Base-by-base conservation (phyloP, 2,888 invertebrate genomes). In the Tyria jacobaeae region DNA sequence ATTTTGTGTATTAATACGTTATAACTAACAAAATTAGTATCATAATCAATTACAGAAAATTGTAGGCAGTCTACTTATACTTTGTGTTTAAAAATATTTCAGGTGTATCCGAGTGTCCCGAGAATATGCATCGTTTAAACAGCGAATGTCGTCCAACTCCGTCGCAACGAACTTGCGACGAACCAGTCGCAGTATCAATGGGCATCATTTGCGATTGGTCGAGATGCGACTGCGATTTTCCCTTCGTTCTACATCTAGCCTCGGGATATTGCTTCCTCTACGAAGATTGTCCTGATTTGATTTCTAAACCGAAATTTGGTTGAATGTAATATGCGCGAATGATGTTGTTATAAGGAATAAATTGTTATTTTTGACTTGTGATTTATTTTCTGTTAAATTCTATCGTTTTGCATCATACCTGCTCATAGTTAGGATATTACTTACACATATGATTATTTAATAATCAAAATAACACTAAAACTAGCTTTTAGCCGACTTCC, bases 171-270 rank as follows among this genome's bases (percentile, higher is more conserved):
- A 90, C 91, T 0, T 93, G 92, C 78, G 91, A 92, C 71, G 91
- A 92, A 57, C 93, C 92, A 0, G 88, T 90, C 61, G 86, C 92
- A 1, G n/a, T 72, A 3, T 78, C 91, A 0, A 86, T 93, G 86
- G 92, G 93, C 1, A 62, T 89, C 4, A 89, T 92, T 15, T 92
- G 93, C 80, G 84, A 84, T 66, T 92, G 91, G 92, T 87, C 89
- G 59, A 83, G 93, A 0, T 93, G 92, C 73, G 93, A 92, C 70
- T 92, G 92, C 81, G 91, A 92, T 70, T 91, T 91, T 50, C 92
- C 93, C 0, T 86, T 91, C 57, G 93, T 93, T 0, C 69, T 92
- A 5, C 93, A 93, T 57, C 74, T 84, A 3, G 57, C 82, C 2
- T 92, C 93, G 0, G 91, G 92, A 0, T 92, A 90, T 69, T 92